These are phyloP conservation scores for Enteromius argenteus DNA, from an alignment of 2,797 vertebrate species.

Conservation along the genomic window DNA sequence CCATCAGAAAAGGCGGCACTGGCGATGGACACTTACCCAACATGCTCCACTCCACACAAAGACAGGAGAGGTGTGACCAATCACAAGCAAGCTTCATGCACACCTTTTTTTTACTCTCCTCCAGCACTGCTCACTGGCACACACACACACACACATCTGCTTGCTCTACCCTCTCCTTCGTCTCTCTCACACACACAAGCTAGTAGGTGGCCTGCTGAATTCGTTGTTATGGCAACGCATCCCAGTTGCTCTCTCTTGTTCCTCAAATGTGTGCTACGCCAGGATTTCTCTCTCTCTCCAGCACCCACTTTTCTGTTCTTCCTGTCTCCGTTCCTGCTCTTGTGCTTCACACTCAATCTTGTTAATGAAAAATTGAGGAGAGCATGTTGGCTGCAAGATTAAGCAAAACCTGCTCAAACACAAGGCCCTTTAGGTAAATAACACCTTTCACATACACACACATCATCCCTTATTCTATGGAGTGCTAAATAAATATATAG, in stretches of 20 bases:
- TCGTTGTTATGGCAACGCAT: constrained; percentile 84
- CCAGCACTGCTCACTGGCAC: constrained; percentile 77
- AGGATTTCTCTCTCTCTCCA: constrained; percentile 41
- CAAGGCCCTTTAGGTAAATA: not conserved
- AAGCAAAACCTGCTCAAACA: constrained; percentile 59
- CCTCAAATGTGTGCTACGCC: constrained; percentile 73
- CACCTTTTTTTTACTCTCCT: constrained; percentile 80
- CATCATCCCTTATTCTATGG: not conserved
- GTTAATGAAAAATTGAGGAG: constrained; percentile 79
- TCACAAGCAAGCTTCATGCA: constrained; percentile 78
- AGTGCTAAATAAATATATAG: not conserved
- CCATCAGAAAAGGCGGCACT: constrained; percentile 81
- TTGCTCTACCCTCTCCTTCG: constrained; percentile 36
- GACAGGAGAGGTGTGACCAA: constrained; percentile 87
- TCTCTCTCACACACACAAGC: constrained; percentile 54
- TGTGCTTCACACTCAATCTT: constrained; percentile 71
- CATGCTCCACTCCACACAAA: constrained; percentile 81
- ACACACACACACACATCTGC: constrained; percentile 3
- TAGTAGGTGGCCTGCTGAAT: constrained; percentile 82
- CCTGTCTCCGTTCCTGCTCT: constrained; percentile 27
- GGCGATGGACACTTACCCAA: constrained; percentile 81
- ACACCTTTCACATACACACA: not conserved
- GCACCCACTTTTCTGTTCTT: constrained; percentile 55
- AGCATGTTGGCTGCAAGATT: constrained; percentile 70
- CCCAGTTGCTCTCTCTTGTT: constrained; percentile 76